Percentiles rank a stretch among this genome's conserved stretches.
phyloP scores from a whole-genome alignment of 2,888 invertebrate genomes.

The Caenorhabditis doughertyi region DNA sequence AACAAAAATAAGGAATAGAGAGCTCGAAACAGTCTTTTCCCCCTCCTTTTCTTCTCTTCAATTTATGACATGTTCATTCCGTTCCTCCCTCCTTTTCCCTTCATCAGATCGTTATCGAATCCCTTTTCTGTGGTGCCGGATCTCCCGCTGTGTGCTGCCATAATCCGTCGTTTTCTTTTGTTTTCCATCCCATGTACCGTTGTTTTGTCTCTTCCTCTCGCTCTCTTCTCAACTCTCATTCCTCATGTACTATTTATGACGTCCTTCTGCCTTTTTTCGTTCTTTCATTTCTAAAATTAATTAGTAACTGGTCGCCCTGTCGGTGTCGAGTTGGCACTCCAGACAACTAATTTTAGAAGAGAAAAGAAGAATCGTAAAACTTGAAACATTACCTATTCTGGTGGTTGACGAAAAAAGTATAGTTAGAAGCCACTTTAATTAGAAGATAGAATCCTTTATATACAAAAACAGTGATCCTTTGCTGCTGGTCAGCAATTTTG shows the following conservation, averaged over 20 bases:
- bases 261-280: conserved; percentile 21
- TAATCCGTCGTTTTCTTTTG: conserved; percentile 38
- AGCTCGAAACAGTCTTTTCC: neutral
- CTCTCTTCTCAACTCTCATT: conserved; percentile 12
- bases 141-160: conserved; percentile 59
- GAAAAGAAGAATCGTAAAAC: too few relatives aligned
- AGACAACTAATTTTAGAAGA: conserved; percentile 10
- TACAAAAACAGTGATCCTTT: too few relatives aligned
- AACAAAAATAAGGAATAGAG: neutral
- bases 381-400: too few relatives aligned
- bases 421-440: neutral
- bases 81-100: conserved; percentile 7
- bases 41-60: neutral
- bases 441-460: neutral
- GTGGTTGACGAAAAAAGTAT: neutral
- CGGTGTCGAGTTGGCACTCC: neutral
- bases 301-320: conserved; percentile 24
- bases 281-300: conserved; percentile 47
- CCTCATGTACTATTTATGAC: conserved; percentile 59
- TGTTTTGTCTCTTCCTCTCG: conserved; percentile 26
- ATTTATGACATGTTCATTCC: conserved; percentile 46
- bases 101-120: conserved; percentile 54
- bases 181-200: conserved; percentile 17
- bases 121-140: conserved; percentile 24
- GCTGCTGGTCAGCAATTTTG: conserved; percentile 17